Base-by-base conservation (phyloP, 2,113 vertebrate genomes). In the Osmerus mordax region DNA sequence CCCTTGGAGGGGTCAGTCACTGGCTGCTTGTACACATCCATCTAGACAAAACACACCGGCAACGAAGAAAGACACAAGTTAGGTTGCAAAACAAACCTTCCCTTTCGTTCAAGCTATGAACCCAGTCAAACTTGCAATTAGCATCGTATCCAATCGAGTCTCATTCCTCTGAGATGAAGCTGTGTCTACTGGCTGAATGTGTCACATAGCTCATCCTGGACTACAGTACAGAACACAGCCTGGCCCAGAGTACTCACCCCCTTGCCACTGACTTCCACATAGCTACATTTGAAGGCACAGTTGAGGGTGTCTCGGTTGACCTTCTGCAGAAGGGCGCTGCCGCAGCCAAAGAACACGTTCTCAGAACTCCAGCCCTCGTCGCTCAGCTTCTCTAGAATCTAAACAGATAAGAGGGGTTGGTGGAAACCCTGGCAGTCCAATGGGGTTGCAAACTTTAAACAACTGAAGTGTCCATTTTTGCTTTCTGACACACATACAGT, bases 271-370 rank as follows among this genome's bases (percentile, higher is more conserved):
- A 54, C 83, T 79, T 92, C 91, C 74, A 92, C 91, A 4, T 92
- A 93, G 81, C 92, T 92, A 79, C 91, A 92, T 74, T 93, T 92
- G 72, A 92, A 92, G 69, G 89, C 90, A 53, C 92, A 92, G 81
- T 81, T 91, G 29, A 93, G 87, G 0, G 90, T 91, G 61, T 93
- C 92, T 78, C 92, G 84, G 87, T 92, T 92, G 68, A 93, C 80
- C 62, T 91, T 93, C 86, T 93, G 92, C 54, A 93, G 86, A 52
- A 93, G 76, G 32, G 91, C 78, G 4, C 91, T 90, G 72, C 92
- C 91, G 60, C 91, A 91, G 13, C 92, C 92, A 19, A 92, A 92
- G 71, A 85, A 78, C 21, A 93, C 71, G 1, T 93, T 93, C 80
- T 92, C 92, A 3, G 89, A 84, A 55, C 91, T 92, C 91, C 91